phyloP scores from a whole-genome alignment of 2,888 invertebrate genomes.

The Alcis repandata region DNA sequence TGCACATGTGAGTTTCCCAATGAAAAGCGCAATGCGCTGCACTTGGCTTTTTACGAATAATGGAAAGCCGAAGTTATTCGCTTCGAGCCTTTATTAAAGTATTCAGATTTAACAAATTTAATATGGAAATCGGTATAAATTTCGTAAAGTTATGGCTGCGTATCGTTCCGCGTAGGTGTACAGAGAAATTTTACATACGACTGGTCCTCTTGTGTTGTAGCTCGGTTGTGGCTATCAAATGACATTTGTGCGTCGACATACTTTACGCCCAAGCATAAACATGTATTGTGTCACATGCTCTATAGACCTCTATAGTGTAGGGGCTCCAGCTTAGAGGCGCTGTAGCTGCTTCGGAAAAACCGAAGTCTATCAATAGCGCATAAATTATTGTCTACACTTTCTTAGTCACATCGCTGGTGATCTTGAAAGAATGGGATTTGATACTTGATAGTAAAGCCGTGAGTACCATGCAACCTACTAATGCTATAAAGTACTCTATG shows the following conservation, averaged over 20 bases:
- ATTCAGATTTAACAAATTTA: constrained; percentile 34
- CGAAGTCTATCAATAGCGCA: neutral
- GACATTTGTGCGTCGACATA: neutral
- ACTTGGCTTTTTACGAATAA: constrained; percentile 39
- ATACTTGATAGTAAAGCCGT: neutral
- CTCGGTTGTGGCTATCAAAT: too few relatives aligned
- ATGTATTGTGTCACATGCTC: too few relatives aligned
- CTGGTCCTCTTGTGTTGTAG: neutral
- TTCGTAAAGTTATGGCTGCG: constrained; percentile 40
- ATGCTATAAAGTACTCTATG: neutral
- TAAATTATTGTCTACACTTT: neutral
- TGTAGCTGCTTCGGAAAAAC: too few relatives aligned
- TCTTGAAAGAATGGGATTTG: neutral
- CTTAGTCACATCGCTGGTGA: neutral
- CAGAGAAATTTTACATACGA: constrained; percentile 2
- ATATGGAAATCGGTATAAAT: constrained; percentile 44
- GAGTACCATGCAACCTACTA: too few relatives aligned
- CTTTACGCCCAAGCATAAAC: neutral
- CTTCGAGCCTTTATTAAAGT: constrained; percentile 37
- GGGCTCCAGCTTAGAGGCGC: too few relatives aligned
- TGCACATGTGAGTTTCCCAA: constrained; percentile 41
- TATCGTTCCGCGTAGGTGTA: constrained; percentile 18
- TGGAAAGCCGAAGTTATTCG: constrained; percentile 40
- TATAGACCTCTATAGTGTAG: too few relatives aligned
- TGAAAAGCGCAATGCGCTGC: constrained; percentile 39